Evolutionary conservation across 2,797 vertebrate genomes (phyloP).

Genomic region (Cossypha dichroa): DNA sequence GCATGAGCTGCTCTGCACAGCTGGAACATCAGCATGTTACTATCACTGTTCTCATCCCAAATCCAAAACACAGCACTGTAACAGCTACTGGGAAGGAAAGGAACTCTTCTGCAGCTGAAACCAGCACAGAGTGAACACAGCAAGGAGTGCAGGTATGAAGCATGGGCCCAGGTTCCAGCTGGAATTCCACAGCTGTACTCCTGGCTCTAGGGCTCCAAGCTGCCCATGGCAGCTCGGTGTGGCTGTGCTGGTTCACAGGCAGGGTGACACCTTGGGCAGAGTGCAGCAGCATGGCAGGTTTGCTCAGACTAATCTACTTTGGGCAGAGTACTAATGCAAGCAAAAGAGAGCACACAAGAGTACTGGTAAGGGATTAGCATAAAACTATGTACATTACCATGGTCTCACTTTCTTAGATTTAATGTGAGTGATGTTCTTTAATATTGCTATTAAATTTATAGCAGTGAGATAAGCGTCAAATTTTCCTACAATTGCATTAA

Average conservation of each 20-base stretch:
- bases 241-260: not conserved
- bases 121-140: not conserved
- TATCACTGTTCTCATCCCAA: not conserved
- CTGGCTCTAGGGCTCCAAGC: not conserved
- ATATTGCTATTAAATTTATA: not conserved
- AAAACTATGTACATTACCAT: not conserved
- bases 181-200: not conserved
- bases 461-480: not conserved
- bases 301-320: not conserved
- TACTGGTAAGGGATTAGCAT: not conserved
- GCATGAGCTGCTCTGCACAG: not conserved
- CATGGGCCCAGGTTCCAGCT: not conserved
- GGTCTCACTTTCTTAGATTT: not conserved
- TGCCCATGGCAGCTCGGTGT: not conserved
- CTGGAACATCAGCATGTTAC: not conserved
- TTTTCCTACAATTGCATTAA: slow-evolving; percentile 40
- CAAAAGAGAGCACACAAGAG: not conserved
- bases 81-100: not conserved
- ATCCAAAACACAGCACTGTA: not conserved
- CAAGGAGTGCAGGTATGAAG: not conserved
- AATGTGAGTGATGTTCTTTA: not conserved
- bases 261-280: not conserved
- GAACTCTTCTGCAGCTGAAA: not conserved
- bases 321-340: not conserved
- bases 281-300: not conserved